Evolutionary conservation across 2,113 vertebrate species (phyloP).

Genomic region (Tragelaphus strepsiceros): DNA sequence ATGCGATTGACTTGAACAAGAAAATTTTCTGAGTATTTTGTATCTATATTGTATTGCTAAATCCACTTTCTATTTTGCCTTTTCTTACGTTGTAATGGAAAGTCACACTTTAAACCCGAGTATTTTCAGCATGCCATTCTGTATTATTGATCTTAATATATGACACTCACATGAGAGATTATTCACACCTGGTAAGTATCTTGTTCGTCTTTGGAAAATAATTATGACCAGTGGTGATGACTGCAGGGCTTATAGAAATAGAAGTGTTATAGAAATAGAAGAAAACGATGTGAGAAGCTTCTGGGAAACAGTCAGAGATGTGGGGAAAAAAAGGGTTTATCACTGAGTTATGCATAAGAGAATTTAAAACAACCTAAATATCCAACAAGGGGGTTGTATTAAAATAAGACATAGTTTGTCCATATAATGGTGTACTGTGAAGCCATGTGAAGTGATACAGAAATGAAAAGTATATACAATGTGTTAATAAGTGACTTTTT

Average conservation of each 20-base stretch:
- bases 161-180: not conserved
- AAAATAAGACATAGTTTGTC: not conserved
- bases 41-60: not conserved
- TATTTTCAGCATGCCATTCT: conserved; percentile 13
- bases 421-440: not conserved
- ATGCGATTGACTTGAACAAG: not conserved
- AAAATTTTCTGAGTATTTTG: not conserved
- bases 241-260: not conserved
- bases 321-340: not conserved
- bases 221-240: not conserved
- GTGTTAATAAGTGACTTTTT: not conserved
- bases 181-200: conserved; percentile 19
- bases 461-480: not conserved
- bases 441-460: not conserved
- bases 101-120: conserved; percentile 11
- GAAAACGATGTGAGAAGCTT: not conserved
- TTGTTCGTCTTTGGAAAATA: conserved; percentile 27
- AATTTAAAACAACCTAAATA: not conserved
- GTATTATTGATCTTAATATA: not conserved
- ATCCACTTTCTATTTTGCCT: conserved; percentile 1
- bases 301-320: not conserved
- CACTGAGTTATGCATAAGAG: not conserved
- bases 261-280: not conserved
- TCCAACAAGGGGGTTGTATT: not conserved
- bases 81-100: not conserved